A percentile compares a stretch with the other conserved stretches of the same genome.
phyloP scores from a whole-genome alignment of 2,113 vertebrate genomes.

The Percopsis transmontana region DNA sequence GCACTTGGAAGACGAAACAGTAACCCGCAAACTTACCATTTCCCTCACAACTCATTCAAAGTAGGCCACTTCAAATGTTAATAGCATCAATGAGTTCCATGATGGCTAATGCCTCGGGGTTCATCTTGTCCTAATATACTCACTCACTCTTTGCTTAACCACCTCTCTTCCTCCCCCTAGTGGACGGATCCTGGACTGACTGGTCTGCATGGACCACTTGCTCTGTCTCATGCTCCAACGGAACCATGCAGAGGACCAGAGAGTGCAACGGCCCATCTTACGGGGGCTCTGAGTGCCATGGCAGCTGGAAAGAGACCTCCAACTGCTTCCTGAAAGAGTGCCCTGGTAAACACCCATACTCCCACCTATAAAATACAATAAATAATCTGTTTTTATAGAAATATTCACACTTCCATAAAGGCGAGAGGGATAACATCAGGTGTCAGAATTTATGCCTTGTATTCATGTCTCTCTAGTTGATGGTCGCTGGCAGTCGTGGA shows the following conservation, averaged over 20 bases:
- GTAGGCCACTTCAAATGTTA: conserved; percentile 35
- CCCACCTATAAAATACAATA: neutral
- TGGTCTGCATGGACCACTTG: conserved; percentile 94
- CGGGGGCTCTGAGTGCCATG: conserved; percentile 92
- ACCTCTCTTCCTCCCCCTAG: conserved; percentile 80
- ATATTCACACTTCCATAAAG: too few species aligned
- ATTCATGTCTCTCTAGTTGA: conserved; percentile 81
- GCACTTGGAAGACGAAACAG: conserved; percentile 16
- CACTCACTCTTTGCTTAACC: neutral
- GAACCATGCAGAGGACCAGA: conserved; percentile 89
- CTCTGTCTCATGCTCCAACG: conserved; percentile 92
- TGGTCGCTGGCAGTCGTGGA: conserved; percentile 93
- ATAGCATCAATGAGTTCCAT: conserved; percentile 17
- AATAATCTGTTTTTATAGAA: too few species aligned
- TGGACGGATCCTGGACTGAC: conserved; percentile 97
- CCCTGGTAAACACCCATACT: conserved; percentile 79
- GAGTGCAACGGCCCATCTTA: conserved; percentile 98
- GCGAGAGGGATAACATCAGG: too few species aligned
- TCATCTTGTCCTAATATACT: conserved; percentile 1
- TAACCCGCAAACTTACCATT: conserved; percentile 29
- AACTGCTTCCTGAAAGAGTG: conserved; percentile 94
- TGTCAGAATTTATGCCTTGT: conserved; percentile 11
- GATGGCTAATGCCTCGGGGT: conserved; percentile 16
- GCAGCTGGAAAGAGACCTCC: conserved; percentile 86
- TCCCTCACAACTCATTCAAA: conserved; percentile 26